Evolutionary conservation across 1,140 invertebrate species (phyloP).

Genomic region (Aphidius gifuensis): DNA sequence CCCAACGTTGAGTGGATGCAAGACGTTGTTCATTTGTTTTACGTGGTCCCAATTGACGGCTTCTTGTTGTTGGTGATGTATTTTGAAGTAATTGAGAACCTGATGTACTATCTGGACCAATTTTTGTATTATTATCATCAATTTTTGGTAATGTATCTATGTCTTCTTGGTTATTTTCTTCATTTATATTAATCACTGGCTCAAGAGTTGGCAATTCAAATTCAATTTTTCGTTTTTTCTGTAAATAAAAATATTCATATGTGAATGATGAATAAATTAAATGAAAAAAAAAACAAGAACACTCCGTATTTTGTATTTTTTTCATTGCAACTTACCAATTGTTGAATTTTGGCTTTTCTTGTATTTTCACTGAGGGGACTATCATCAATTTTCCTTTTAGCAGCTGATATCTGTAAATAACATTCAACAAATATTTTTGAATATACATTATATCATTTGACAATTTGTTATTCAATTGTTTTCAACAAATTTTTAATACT

Average conservation of each 20-base stretch:
- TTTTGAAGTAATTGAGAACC: constrained; percentile 17
- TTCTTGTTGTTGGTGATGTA: constrained; percentile 18
- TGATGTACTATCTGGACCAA: constrained; percentile 13
- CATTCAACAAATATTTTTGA: background rate
- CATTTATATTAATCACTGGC: background rate
- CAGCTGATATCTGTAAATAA: constrained; percentile 6
- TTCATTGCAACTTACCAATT: background rate
- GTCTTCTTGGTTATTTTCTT: background rate
- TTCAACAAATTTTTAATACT: constrained; percentile 18
- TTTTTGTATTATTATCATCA: constrained; percentile 11
- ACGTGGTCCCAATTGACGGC: constrained; percentile 19
- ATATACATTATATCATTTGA: too few relatives aligned
- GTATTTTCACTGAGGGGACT: background rate
- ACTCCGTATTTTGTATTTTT: background rate
- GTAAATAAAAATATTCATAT: background rate
- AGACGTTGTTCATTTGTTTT: constrained; percentile 41
- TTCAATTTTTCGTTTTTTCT: constrained; percentile 12
- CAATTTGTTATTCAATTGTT: background rate
- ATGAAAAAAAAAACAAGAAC: background rate
- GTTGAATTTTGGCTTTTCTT: background rate
- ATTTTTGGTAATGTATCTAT: background rate
- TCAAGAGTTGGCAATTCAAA: background rate
- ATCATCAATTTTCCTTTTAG: constrained; percentile 1
- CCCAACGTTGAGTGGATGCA: constrained; percentile 50
- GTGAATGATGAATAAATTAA: background rate